Percentiles rank a stretch among this genome's conserved stretches.
Conservation (phyloP, 2,888 invertebrate genomes). For the Sinelater perroti region DNA sequence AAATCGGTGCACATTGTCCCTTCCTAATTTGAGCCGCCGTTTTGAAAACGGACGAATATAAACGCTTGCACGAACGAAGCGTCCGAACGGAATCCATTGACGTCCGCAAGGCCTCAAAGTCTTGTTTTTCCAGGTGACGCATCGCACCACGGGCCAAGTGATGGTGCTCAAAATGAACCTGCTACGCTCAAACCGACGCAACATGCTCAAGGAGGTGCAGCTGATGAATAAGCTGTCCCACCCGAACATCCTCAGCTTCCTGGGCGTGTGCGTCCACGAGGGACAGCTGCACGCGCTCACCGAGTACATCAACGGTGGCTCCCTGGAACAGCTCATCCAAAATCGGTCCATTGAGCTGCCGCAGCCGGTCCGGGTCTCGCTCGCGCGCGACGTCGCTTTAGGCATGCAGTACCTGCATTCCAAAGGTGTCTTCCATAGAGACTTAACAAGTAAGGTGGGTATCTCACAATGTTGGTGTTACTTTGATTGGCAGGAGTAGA, state of each 20-base stretch:
- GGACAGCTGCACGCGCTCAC: constrained; percentile 95
- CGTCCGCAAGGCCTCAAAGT: no score
- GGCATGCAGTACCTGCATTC: constrained; percentile 96
- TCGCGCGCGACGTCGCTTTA: constrained; percentile 87
- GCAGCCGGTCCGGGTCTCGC: constrained; percentile 80
- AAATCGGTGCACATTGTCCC: no score
- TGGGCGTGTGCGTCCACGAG: constrained; percentile 96
- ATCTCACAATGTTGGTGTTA: not conserved
- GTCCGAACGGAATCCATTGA: no score
- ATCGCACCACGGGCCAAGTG: constrained; percentile 89
- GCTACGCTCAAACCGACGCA: constrained; percentile 90
- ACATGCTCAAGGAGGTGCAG: constrained; percentile 97
- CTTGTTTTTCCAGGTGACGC: constrained; percentile 78
- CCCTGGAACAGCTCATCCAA: constrained; percentile 89
- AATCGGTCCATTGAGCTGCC: constrained; percentile 76
- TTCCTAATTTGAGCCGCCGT: no score
- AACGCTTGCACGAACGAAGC: no score
- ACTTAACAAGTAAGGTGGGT: constrained; percentile 91
- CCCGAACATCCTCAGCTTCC: constrained; percentile 93
- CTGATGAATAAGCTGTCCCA: constrained; percentile 95
- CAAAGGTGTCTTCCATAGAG: constrained; percentile 92
- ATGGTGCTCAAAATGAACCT: constrained; percentile 98
- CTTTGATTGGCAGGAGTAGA: not conserved
- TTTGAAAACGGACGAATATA: no score
- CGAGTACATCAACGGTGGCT: constrained; percentile 95